These are phyloP conservation scores for Rambutsinella grinnellia DNA, from an alignment of 2,888 invertebrate species.

Conservation along the genomic window DNA sequence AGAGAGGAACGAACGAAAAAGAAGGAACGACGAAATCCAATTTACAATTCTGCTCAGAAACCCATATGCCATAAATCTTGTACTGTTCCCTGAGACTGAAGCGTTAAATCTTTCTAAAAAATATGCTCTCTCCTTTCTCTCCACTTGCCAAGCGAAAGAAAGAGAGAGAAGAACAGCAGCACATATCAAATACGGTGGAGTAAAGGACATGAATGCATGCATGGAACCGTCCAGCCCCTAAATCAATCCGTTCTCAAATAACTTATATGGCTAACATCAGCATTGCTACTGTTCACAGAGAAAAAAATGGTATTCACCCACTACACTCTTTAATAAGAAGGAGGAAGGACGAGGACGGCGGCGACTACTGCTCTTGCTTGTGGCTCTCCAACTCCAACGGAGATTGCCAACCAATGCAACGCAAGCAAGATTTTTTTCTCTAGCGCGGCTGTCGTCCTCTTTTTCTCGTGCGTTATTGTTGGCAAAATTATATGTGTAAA, in stretches of 20 bases:
- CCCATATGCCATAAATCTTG: conserved; percentile 57
- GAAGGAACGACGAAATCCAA: conserved; percentile 49
- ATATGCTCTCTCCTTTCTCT: conserved; percentile 45
- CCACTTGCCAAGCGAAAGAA: conserved; percentile 2
- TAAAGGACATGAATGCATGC: conserved; percentile 45
- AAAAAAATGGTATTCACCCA: conserved; percentile 29
- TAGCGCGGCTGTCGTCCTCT: background rate
- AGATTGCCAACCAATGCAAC: conserved; percentile 12
- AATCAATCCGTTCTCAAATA: conserved; percentile 57
- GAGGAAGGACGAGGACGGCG: background rate
- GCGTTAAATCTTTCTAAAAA: conserved; percentile 58
- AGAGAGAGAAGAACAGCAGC: conserved; percentile 15
- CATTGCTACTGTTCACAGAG: conserved; percentile 49
- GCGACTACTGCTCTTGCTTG: background rate
- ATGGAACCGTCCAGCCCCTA: conserved; percentile 57
- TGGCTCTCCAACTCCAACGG: conserved; percentile 2
- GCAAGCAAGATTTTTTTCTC: conserved; percentile 7
- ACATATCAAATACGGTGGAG: conserved; percentile 8
- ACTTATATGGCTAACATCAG: conserved; percentile 55
- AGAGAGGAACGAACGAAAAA: conserved; percentile 34
- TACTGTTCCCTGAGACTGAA: conserved; percentile 56
- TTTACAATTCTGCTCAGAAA: conserved; percentile 58
- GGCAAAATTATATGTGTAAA: background rate
- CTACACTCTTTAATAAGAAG: background rate
- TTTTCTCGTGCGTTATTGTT: conserved; percentile 13